Evolutionary conservation across 2,888 invertebrate species (phyloP).

Genomic region (Athalia circularis): DNA sequence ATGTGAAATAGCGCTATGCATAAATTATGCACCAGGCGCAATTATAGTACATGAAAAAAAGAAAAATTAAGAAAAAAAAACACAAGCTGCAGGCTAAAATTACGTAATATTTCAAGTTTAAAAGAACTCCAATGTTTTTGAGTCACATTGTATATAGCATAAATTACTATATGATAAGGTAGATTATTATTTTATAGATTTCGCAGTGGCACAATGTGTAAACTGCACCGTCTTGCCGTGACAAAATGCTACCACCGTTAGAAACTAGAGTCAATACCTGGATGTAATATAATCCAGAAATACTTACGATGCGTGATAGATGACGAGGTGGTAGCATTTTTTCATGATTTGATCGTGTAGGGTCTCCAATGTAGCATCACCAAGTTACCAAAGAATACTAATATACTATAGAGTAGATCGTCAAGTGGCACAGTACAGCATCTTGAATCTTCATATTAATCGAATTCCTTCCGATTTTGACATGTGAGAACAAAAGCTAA

Average conservation of each 20-base stretch:
- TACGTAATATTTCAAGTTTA: conserved; percentile 16
- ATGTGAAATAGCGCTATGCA: conserved; percentile 49
- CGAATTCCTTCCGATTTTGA: neutral
- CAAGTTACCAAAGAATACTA: conserved; percentile 73
- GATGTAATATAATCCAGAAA: neutral
- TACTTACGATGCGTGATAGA: neutral
- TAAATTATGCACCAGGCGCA: conserved; percentile 13
- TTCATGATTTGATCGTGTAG: conserved; percentile 51
- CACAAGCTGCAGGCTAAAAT: neutral
- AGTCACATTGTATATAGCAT: conserved; percentile 35
- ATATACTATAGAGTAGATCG: conserved; percentile 36
- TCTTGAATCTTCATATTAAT: conserved; percentile 20
- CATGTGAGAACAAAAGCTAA: neutral
- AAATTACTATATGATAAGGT: conserved; percentile 5
- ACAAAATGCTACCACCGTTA: conserved; percentile 17
- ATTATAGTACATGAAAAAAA: neutral
- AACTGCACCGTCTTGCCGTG: conserved; percentile 12
- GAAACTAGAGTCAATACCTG: neutral
- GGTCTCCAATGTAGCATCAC: conserved; percentile 67
- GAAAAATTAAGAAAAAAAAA: neutral
- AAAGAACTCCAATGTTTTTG: conserved; percentile 33
- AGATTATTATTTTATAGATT: conserved; percentile 40
- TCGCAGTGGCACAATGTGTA: conserved; percentile 34
- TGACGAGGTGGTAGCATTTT: conserved; percentile 16
- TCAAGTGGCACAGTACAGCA: conserved; percentile 17